Evolutionary conservation across 1,140 invertebrate species (phyloP).

Genomic region (Hypothenemus hampei): DNA sequence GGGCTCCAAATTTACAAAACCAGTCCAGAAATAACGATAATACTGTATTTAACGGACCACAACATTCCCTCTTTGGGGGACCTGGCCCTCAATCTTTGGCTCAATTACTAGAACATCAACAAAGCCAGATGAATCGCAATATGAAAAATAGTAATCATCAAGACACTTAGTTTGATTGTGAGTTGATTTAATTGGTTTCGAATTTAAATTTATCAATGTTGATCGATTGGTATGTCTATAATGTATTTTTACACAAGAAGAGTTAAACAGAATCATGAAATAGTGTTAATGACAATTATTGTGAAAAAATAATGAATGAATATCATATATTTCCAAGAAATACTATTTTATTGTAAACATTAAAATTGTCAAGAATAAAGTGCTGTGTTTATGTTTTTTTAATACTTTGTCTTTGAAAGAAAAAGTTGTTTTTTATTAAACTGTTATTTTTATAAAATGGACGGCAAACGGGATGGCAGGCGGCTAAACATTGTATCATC

Average conservation of each 20-base stretch:
- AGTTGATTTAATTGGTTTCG: background rate
- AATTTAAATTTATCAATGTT: background rate
- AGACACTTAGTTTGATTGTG: slow-evolving; percentile 10
- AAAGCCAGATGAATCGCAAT: slow-evolving; percentile 37
- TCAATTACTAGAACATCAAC: slow-evolving; percentile 75
- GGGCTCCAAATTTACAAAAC: slow-evolving; percentile 39
- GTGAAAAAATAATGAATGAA: no score
- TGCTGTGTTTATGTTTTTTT: no score
- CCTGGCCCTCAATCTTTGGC: slow-evolving; percentile 72
- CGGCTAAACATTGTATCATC: no score
- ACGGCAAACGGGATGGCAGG: no score
- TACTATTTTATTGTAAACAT: background rate
- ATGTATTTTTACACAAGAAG: background rate
- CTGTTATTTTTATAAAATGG: no score
- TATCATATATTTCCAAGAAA: background rate
- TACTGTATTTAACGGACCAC: slow-evolving; percentile 32
- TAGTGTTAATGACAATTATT: background rate
- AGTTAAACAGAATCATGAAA: background rate
- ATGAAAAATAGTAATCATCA: slow-evolving; percentile 9
- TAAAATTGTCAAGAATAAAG: no score
- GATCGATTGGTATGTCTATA: background rate
- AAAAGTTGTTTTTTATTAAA: no score
- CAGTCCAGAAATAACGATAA: slow-evolving; percentile 28
- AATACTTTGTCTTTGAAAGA: no score
- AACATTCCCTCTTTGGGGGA: slow-evolving; percentile 73